A percentile compares a stretch with the other conserved stretches of the same genome.
These are phyloP conservation scores for Styela plicata DNA, from an alignment of 23 tunicate genomes.

Conservation along the genomic window DNA sequence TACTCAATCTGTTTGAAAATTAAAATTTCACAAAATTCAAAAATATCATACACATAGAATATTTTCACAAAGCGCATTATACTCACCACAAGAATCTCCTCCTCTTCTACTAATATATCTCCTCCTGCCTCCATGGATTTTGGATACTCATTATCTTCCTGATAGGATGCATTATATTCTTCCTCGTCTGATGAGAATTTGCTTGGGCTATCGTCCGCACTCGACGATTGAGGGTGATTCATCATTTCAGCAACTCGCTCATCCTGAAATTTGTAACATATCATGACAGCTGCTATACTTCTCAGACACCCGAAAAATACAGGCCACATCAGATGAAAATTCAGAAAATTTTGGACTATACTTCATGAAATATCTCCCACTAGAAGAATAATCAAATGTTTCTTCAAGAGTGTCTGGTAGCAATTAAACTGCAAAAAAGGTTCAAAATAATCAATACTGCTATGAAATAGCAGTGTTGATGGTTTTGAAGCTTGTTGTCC, in stretches of 20 bases:
- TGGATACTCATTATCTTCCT: conserved; percentile 1
- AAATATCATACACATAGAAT: not conserved
- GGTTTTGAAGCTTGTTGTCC: too few relatives aligned
- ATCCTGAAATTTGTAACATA: conserved; percentile 2
- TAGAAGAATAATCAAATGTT: too few relatives aligned
- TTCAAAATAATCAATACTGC: too few relatives aligned
- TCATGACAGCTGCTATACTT: too few relatives aligned
- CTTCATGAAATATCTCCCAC: too few relatives aligned
- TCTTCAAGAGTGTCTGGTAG: too few relatives aligned
- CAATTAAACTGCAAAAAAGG: too few relatives aligned
- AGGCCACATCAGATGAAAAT: too few relatives aligned
- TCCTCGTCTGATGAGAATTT: conserved; percentile 30
- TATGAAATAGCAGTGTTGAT: too few relatives aligned
- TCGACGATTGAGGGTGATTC: not conserved
- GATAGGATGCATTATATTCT: conserved; percentile 11
- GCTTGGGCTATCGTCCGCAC: conserved; percentile 5
- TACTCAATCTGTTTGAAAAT: too few relatives aligned
- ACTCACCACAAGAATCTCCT: conserved; percentile 75
- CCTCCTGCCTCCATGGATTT: not conserved
- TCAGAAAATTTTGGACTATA: too few relatives aligned
- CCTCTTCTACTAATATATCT: conserved; percentile 59
- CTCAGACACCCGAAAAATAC: too few relatives aligned
- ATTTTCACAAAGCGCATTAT: not conserved
- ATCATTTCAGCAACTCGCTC: conserved; percentile 26
- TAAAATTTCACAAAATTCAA: not conserved